A percentile compares a stretch with the other conserved stretches of the same genome.
Conservation (phyloP, 1,140 invertebrate genomes). For the Drosophila saltans region DNA sequence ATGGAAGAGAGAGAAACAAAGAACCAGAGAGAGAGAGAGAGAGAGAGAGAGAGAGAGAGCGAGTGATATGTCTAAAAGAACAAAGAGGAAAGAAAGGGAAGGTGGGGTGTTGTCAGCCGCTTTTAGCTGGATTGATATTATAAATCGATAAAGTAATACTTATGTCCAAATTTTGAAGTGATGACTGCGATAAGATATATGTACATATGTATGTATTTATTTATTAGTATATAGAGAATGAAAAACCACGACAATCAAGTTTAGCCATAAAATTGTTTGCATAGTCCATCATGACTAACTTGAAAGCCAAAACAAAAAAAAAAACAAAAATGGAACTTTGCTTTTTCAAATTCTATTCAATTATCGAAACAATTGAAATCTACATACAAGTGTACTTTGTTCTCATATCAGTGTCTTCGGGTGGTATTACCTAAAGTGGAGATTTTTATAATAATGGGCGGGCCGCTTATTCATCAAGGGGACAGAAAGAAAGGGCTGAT, state of each 20-base stretch:
- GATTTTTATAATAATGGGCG: neutral
- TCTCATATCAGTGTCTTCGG: neutral
- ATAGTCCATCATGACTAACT: neutral
- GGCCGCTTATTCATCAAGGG: neutral
- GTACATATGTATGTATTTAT: no score
- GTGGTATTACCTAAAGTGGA: neutral
- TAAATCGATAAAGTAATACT: conserved; percentile 24
- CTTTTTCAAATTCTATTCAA: neutral
- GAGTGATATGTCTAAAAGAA: neutral
- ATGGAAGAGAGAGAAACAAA: conserved; percentile 27
- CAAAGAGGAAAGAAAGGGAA: no score
- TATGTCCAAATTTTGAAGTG: conserved; percentile 7
- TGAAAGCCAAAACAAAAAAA: neutral
- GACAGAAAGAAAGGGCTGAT: no score
- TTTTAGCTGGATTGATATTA: conserved; percentile 29
- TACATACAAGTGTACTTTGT: neutral
- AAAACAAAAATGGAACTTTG: neutral
- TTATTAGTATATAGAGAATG: neutral
- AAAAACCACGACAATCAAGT: neutral
- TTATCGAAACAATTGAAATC: neutral
- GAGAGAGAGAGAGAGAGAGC: neutral
- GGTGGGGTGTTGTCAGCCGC: neutral
- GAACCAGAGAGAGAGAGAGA: neutral
- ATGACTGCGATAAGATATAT: conserved; percentile 15
- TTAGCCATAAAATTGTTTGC: neutral